Evolutionary conservation across 2,797 vertebrate species (phyloP), one percentile per base, ranked within the genome.

Genomic region (Pangasius mekongensis): DNA sequence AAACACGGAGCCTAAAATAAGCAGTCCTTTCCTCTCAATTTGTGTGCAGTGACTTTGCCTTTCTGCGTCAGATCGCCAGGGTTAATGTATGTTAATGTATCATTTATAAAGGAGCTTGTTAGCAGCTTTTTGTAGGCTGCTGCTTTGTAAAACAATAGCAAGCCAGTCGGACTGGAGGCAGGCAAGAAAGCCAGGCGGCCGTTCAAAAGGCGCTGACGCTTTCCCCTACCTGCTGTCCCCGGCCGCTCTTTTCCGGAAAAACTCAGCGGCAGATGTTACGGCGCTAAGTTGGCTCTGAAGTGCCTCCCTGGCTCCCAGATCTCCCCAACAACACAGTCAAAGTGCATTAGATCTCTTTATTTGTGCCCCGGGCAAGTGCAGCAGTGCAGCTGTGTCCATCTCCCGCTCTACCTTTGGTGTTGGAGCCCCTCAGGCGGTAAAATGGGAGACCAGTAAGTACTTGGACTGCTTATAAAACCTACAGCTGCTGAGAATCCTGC

Each of bases 361-460:
- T 97, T 98, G 97, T 95, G 98, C 98, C 98, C 90, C 93, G 95
- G 98, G 98, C 98, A 91, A 97, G 95, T 96, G 95, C 93, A 95
- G 96, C 96, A 94, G 96, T 89, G 93, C 98, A 99, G 98, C 98
- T 99, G 98, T 97, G 98, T 96, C 97, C 97, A 95, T 94, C 96
- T 97, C 96, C 96, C 92, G 27, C 93, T 96, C 95, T 97, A 97
- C 98, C 97, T 99, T 98, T 97, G 97, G 97, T 96, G 97, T 97
- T 95, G 95, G 94, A 95, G 96, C 96, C 97, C 97, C 97, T 95
- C 94, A 69, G 98, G 98, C 98, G 52, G 95, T 95, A 95, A 78
- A 96, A 96, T 94, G 95, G 93, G 96, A 97, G 96, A 97, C 97
- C 97, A 93, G 92, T 92, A 92, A 92, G 83, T 39, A 89, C 93